Evolutionary conservation across 1,140 invertebrate species (phyloP).

Genomic region (Drosophila ambigua): DNA sequence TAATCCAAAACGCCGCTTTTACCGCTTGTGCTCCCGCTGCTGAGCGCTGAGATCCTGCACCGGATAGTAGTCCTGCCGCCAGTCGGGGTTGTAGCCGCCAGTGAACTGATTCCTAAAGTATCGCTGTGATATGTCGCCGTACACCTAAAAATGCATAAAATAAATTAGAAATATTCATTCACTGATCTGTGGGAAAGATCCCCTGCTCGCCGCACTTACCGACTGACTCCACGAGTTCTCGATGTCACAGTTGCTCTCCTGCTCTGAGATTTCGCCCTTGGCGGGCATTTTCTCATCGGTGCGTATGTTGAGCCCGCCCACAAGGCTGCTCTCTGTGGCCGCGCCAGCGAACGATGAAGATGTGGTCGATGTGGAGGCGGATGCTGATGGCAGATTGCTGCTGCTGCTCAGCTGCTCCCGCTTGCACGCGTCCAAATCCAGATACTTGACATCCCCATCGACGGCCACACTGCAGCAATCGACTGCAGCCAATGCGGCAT

Average conservation of each 20-base stretch:
- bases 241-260: slow-evolving; percentile 91
- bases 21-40: slow-evolving; percentile 62
- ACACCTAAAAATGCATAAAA: slow-evolving; percentile 51
- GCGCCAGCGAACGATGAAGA: slow-evolving; percentile 75
- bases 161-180: not conserved
- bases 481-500: slow-evolving; percentile 64
- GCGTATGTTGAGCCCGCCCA: slow-evolving; percentile 88
- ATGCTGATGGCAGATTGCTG: slow-evolving; percentile 64
- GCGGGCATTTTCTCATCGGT: slow-evolving; percentile 93
- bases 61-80: slow-evolving; percentile 75
- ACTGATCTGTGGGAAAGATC: no score
- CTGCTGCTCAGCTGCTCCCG: slow-evolving; percentile 71
- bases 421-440: slow-evolving; percentile 80
- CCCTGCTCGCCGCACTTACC: slow-evolving; percentile 54
- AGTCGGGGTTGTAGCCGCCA: slow-evolving; percentile 72
- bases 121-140: slow-evolving; percentile 76
- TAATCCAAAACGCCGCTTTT: not conserved
- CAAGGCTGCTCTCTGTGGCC: slow-evolving; percentile 74
- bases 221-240: slow-evolving; percentile 87
- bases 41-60: slow-evolving; percentile 74
- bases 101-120: slow-evolving; percentile 77
- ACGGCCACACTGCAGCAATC: slow-evolving; percentile 67
- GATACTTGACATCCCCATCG: slow-evolving; percentile 72
- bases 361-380: slow-evolving; percentile 65
- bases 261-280: slow-evolving; percentile 91